A percentile compares a stretch with the other conserved stretches of the same genome.
phyloP scores from a whole-genome alignment of 2,888 invertebrate species.

The Eilema sororculum region DNA sequence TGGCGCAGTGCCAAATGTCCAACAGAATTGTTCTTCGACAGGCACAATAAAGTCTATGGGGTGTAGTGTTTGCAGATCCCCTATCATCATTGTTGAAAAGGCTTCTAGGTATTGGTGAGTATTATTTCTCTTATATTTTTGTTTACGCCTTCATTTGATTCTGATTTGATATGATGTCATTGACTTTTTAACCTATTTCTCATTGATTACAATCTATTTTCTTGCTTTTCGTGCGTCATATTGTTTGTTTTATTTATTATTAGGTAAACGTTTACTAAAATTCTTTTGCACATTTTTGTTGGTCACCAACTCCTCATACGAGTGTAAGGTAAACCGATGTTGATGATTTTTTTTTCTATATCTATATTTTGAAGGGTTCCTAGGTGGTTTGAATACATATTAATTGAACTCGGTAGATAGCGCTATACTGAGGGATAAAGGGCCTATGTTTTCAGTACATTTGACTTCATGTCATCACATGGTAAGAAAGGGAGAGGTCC shows the following conservation, averaged over 20 bases:
- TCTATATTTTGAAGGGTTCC: no score
- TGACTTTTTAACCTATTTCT: not conserved
- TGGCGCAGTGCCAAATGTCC: slow-evolving; percentile 42
- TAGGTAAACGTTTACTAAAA: no score
- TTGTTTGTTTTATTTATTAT: not conserved
- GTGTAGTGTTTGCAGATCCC: slow-evolving; percentile 25
- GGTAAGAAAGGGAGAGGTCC: no score
- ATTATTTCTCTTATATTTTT: slow-evolving; percentile 9
- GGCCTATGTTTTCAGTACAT: no score
- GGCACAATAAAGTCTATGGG: slow-evolving; percentile 28
- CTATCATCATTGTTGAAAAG: slow-evolving; percentile 11
- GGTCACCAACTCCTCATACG: no score
- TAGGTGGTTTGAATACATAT: no score
- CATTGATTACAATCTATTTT: not conserved
- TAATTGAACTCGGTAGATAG: no score
- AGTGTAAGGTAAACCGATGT: no score
- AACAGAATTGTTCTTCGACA: slow-evolving; percentile 24
- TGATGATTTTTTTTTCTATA: no score
- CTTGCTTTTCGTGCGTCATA: not conserved
- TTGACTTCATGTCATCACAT: no score
- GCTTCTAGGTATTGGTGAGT: slow-evolving; percentile 1
- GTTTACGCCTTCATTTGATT: slow-evolving; percentile 3
- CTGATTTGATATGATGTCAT: not conserved
- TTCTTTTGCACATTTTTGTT: no score
- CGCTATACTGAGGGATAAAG: no score